Conservation (phyloP, 2,797 vertebrate species). For the Tragopan temminckii region DNA sequence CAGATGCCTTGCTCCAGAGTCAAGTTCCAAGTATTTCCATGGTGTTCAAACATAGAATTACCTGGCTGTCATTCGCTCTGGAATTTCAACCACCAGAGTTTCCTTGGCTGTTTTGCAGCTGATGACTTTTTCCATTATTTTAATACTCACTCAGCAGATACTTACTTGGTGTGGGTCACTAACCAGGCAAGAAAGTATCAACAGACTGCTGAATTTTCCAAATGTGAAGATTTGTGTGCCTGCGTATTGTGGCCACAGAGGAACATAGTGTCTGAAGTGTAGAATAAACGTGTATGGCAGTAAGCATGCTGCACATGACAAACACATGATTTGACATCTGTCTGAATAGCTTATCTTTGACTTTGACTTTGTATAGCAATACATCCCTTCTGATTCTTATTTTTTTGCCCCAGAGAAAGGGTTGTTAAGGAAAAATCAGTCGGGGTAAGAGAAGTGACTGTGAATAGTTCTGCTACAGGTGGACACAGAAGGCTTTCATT, state of each 20-base stretch:
- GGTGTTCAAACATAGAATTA: constrained; percentile 35
- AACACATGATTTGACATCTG: background rate
- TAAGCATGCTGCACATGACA: background rate
- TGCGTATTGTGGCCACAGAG: background rate
- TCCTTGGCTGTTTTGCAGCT: constrained; percentile 25
- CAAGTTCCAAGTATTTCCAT: constrained; percentile 43
- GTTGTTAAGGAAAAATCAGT: background rate
- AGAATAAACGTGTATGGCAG: background rate
- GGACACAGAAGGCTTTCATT: constrained; percentile 42
- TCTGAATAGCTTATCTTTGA: background rate
- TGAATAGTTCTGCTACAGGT: constrained; percentile 49
- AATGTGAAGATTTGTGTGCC: background rate
- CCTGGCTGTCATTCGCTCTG: background rate
- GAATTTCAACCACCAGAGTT: constrained; percentile 47
- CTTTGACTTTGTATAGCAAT: background rate
- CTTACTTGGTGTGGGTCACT: constrained; percentile 9
- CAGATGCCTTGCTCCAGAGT: constrained; percentile 29
- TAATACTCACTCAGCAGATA: constrained; percentile 30
- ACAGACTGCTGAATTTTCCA: background rate
- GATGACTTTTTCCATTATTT: constrained; percentile 57
- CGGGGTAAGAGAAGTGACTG: constrained; percentile 22
- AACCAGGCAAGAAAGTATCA: background rate
- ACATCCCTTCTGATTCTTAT: background rate
- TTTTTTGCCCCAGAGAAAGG: constrained; percentile 15
- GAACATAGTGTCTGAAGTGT: background rate